A percentile compares a stretch with the other conserved stretches of the same genome.
These are phyloP conservation scores for Alviniconcha strummeri DNA, from an alignment of 2,888 invertebrate species.

Conservation along the genomic window DNA sequence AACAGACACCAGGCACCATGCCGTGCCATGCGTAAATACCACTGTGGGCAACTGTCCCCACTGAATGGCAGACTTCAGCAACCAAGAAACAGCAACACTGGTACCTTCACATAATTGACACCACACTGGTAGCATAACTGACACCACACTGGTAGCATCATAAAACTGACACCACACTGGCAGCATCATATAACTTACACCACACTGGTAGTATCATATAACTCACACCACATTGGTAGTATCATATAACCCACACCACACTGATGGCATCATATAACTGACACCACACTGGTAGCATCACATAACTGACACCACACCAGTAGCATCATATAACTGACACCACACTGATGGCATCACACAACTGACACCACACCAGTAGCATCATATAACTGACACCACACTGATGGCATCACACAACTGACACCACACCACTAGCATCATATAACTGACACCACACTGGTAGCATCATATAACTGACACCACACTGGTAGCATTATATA, in stretches of 20 bases:
- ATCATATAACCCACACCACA: background rate
- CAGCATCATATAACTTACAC: background rate
- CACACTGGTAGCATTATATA: background rate
- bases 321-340: background rate
- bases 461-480: too few relatives aligned
- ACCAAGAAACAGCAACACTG: background rate
- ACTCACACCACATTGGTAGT: background rate
- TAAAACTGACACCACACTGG: background rate
- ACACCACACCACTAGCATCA: too few relatives aligned
- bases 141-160: background rate
- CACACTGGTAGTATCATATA: background rate
- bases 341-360: background rate
- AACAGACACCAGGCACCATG: too few relatives aligned
- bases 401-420: background rate
- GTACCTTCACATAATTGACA: background rate
- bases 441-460: background rate
- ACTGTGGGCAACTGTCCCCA: too few relatives aligned
- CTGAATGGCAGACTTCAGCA: too few relatives aligned
- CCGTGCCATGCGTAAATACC: too few relatives aligned
- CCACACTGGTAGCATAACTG: background rate
- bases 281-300: background rate
- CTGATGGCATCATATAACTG: background rate
- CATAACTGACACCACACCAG: background rate
- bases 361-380: too few relatives aligned
- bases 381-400: background rate